Conservation (phyloP, 2,113 vertebrate genomes). For the Pardalotus punctatus region DNA sequence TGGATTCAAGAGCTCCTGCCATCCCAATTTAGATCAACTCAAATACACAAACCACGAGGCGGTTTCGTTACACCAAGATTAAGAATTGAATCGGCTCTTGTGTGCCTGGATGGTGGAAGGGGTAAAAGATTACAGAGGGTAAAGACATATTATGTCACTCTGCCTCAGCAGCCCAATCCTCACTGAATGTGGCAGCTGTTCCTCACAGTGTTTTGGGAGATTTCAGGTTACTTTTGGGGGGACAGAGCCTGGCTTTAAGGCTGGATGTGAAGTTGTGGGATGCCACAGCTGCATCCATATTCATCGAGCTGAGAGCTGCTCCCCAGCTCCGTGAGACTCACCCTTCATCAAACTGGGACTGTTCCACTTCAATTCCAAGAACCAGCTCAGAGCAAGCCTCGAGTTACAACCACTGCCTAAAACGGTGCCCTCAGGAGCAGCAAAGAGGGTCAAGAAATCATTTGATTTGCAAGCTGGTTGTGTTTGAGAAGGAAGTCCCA, state of each 20-base stretch:
- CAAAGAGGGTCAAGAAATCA: background rate
- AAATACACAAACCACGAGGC: conserved; percentile 38
- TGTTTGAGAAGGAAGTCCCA: background rate
- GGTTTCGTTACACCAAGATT: conserved; percentile 34
- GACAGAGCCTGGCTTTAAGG: background rate
- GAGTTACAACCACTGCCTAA: background rate
- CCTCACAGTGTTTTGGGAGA: background rate
- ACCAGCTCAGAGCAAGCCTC: background rate
- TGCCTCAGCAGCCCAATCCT: background rate
- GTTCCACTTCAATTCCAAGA: background rate
- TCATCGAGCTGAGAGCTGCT: background rate
- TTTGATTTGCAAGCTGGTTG: background rate
- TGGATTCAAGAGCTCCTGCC: conserved; percentile 27
- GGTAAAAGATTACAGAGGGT: conserved; percentile 1
- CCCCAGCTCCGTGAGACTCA: background rate
- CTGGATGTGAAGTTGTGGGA: background rate
- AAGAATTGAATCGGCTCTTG: conserved; percentile 55
- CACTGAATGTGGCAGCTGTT: background rate
- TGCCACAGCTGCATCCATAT: background rate
- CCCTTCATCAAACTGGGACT: background rate
- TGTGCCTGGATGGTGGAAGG: conserved; percentile 29
- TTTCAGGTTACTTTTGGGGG: background rate
- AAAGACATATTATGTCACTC: conserved; percentile 22
- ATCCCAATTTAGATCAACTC: conserved; percentile 62
- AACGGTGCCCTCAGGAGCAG: background rate